phyloP scores from a whole-genome alignment of 2,888 invertebrate genomes.

The Iselma pallidipennis region DNA sequence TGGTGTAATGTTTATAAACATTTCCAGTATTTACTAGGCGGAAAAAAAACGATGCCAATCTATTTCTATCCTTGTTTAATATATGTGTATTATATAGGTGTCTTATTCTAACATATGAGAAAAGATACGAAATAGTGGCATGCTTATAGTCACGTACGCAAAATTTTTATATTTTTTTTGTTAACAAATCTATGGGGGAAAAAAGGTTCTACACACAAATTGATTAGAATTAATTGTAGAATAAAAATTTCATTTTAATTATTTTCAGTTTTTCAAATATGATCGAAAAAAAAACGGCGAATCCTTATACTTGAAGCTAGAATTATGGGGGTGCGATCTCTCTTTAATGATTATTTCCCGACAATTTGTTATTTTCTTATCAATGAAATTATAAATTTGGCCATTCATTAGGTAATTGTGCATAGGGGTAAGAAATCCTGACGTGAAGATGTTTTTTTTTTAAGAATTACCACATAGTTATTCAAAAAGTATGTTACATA shows the following conservation, averaged over 20 bases:
- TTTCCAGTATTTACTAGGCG: neutral
- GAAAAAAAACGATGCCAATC: neutral
- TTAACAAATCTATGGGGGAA: neutral
- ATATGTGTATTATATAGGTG: neutral
- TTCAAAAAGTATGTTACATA: too few species aligned
- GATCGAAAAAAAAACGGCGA: neutral
- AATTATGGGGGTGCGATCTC: too few species aligned
- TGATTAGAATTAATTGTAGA: neutral
- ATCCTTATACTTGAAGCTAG: too few species aligned
- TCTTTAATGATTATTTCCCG: too few species aligned
- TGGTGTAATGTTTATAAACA: constrained; percentile 4
- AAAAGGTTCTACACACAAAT: neutral
- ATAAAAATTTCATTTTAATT: constrained; percentile 10
- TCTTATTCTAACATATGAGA: neutral
- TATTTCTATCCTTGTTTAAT: constrained; percentile 9
- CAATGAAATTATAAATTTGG: too few species aligned
- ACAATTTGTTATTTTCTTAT: too few species aligned
- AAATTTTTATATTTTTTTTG: constrained; percentile 29
- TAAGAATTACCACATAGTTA: too few species aligned
- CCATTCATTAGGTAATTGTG: too few species aligned
- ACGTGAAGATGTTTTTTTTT: too few species aligned
- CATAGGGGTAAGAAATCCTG: too few species aligned
- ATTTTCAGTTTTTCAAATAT: neutral
- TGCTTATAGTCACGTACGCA: constrained; percentile 58
- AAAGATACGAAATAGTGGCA: constrained; percentile 30